Percentiles rank a stretch among this genome's conserved stretches.
Evolutionary conservation across 2,113 vertebrate species (phyloP).

Genomic region (Naja naja): DNA sequence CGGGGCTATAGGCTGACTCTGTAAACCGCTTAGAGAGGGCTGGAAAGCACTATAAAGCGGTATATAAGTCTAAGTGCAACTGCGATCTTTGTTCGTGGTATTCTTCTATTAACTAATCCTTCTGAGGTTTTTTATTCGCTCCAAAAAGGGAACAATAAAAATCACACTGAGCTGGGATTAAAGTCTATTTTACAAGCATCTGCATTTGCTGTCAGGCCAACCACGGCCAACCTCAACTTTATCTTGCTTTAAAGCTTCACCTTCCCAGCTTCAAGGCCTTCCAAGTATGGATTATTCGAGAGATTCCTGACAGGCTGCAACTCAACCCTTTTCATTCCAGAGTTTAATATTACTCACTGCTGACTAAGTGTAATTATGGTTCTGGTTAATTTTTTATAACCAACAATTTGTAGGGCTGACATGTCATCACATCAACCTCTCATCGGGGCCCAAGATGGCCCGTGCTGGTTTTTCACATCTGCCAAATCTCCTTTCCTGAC

Average conservation of each 20-base stretch:
- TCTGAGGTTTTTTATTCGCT: background rate
- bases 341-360: slow-evolving; percentile 31
- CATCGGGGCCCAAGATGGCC: slow-evolving; percentile 53
- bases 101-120: background rate
- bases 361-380: slow-evolving; percentile 39
- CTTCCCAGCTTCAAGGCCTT: background rate
- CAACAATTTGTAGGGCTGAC: slow-evolving; percentile 44
- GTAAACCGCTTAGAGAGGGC: background rate
- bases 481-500: slow-evolving; percentile 68
- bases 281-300: background rate
- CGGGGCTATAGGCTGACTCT: background rate
- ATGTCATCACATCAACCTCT: slow-evolving; percentile 68
- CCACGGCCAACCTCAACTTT: background rate
- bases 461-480: slow-evolving; percentile 70
- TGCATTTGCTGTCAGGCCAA: background rate
- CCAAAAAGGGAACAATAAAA: background rate
- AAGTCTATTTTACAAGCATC: background rate
- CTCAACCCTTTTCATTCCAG: background rate
- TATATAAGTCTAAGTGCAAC: background rate
- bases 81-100: background rate
- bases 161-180: background rate
- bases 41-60: background rate
- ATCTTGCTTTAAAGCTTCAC: background rate
- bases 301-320: background rate
- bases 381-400: slow-evolving; percentile 34